A percentile compares a stretch with the other conserved stretches of the same genome.
phyloP scores from a whole-genome alignment of 2,113 vertebrate species.

The Motacilla alba region DNA sequence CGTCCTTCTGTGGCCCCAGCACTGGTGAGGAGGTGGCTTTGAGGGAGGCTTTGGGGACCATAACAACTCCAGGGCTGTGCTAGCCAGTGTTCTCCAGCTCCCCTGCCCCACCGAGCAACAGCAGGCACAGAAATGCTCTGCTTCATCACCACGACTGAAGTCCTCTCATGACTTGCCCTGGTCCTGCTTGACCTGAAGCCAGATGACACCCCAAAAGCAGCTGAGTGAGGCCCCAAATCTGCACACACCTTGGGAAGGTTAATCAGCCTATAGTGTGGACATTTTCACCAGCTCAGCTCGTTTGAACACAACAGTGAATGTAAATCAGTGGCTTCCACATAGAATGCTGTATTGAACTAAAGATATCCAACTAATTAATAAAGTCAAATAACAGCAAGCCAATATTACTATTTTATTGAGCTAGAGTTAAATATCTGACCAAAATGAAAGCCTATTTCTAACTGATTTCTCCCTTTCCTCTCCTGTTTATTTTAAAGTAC shows the following conservation, averaged over 20 bases:
- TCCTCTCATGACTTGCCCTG: background rate
- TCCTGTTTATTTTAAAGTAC: background rate
- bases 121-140: background rate
- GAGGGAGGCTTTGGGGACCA: background rate
- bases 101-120: accelerated
- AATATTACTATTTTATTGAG: slow-evolving; percentile 18
- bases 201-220: background rate
- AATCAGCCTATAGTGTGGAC: background rate
- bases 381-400: slow-evolving; percentile 34
- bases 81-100: background rate
- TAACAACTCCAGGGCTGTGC: background rate
- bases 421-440: slow-evolving; percentile 22
- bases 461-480: background rate
- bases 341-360: slow-evolving; percentile 31
- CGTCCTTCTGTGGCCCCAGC: accelerated
- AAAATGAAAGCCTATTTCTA: slow-evolving; percentile 10
- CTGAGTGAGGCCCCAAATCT: background rate
- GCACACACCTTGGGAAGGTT: background rate
- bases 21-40: background rate
- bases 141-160: accelerated
- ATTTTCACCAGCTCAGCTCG: slow-evolving; percentile 38
- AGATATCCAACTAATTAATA: slow-evolving; percentile 6
- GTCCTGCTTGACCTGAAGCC: background rate
- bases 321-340: slow-evolving; percentile 35
- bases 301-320: slow-evolving; percentile 9